Base-by-base conservation (phyloP, 2,113 vertebrate genomes). In the Ivindomyrus marchei region DNA sequence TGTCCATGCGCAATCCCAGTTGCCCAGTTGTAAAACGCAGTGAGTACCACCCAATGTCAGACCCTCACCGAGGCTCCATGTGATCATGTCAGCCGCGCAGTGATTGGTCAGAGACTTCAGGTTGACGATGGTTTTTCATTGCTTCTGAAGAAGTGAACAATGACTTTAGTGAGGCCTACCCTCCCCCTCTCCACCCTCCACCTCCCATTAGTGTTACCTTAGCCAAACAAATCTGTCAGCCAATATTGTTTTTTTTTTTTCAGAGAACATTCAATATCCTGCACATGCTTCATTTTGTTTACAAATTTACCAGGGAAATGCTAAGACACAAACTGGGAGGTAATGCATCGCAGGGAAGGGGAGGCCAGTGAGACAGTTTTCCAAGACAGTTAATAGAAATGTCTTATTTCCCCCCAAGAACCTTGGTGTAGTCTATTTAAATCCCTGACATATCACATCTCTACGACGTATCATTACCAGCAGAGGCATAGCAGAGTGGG, bases 371-470 rank as follows among this genome's bases (percentile, higher is more conserved):
- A 86, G 85, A 86, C 47, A 86, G 45, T 85, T 85, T 85, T 85
- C 85, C 85, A 46, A 27, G 21, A 87, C 13, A 53, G 50, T 39
- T 53, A 85, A 85, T 46, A 52, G 49, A 56, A 53, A 36, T 39
- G n/a, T 21, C 49, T 19, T 50, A 52, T 15, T 31, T 1, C 1
- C 27, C n/a, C 31, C 27, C 15, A 24, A 39, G 86, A 53, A 56
- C 39, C 86, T 56, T 56, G 50, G 84, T 15, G 3, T 56, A 53
- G 4, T 56, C 86, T 17, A 87, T 56, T 87, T 87, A 89, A 85
- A 58, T 85, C 50, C 36, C 36, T 58, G 39, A 46, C 39, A 83
- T 58, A 56, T 85, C 89, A 83, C 77, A 58, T 85, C 85, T 80
- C 85, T 45, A 89, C 11, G 50, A 85, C 17, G 19, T 83, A 53